Base-by-base conservation (phyloP, 2,797 vertebrate genomes). In the Anas georgica region DNA sequence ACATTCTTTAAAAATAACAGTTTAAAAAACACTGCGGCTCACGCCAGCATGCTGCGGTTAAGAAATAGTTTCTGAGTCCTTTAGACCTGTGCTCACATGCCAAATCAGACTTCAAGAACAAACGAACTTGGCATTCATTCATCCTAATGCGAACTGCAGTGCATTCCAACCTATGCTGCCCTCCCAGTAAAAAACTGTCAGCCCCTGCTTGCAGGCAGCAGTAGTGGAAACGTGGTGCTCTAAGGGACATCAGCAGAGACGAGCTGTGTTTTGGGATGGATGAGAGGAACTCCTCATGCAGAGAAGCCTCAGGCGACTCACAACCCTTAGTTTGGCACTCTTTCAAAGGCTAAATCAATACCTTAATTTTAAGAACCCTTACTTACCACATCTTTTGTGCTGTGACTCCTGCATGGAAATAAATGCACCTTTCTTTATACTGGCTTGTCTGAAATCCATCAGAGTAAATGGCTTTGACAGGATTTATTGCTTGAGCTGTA, bases 401-500 rank as follows among this genome's bases (percentile, higher is more conserved):
- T 72, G 39, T 18, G 43, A 54, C 54, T 82, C 33, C 62, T 52
- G 33, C 12, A 21, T 54, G 43, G 46, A 78, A 81, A 37, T 50
- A 83, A 63, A 45, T 8, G 35, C 17, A 55, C n/a, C 35, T 56
- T 63, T 45, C 73, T 66, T 18, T 54, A n/a, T 31, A 26, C 63
- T 23, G 69, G 23, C 45, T 70, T 64, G 55, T 75, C 80, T 59
- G 76, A 92, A 79, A 92, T 67, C 72, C 73, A 41, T 68, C 59
- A 26, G 58, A 81, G n/a, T 72, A 79, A 93, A 82, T 66, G 25
- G 80, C 86, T 93, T 86, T 80, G 63, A 29, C 10, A 28, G 80
- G 93, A 92, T 94, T 92, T 94, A 77, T 33, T 72, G 55, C 59
- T 75, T 77, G 83, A 88, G 43, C 68, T 88, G 64, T n/a, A 29